Evolutionary conservation across 2,888 invertebrate species (phyloP).

Genomic region (Didymodactylos carnosus): DNA sequence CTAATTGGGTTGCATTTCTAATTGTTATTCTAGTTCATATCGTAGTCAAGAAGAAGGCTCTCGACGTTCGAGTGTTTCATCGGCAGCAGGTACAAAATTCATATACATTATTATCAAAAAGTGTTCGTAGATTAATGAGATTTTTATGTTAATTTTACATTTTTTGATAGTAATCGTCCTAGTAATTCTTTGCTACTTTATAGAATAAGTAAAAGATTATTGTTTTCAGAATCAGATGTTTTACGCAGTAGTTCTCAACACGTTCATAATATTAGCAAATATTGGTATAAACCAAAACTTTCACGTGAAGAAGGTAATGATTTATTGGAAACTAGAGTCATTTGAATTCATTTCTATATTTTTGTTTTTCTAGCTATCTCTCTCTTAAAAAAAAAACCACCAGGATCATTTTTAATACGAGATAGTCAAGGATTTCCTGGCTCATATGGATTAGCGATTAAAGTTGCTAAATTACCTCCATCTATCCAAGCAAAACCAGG

Average conservation of each 20-base stretch:
- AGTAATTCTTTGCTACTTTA: too few relatives aligned
- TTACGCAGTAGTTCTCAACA: background rate
- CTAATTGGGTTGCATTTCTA: too few relatives aligned
- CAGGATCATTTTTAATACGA: slow-evolving; percentile 85
- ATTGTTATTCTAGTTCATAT: background rate
- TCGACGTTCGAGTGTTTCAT: background rate
- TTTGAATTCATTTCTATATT: background rate
- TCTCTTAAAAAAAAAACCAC: slow-evolving; percentile 61
- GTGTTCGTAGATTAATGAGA: too few relatives aligned
- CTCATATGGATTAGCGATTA: slow-evolving; percentile 80
- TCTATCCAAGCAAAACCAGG: slow-evolving; percentile 29
- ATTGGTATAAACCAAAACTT: slow-evolving; percentile 92
- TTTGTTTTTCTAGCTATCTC: slow-evolving; percentile 48
- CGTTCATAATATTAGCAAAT: slow-evolving; percentile 29
- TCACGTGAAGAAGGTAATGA: slow-evolving; percentile 65
- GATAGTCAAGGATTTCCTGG: slow-evolving; percentile 91
- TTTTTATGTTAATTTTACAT: too few relatives aligned
- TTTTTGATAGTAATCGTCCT: too few relatives aligned
- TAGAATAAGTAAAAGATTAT: too few relatives aligned
- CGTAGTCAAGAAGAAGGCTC: background rate
- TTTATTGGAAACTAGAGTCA: background rate
- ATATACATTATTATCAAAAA: too few relatives aligned
- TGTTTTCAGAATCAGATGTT: background rate
- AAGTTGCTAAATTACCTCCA: slow-evolving; percentile 66
- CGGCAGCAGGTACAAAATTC: background rate